These are phyloP conservation scores for Formica aserva DNA, from an alignment of 2,888 invertebrate genomes.

Conservation along the genomic window DNA sequence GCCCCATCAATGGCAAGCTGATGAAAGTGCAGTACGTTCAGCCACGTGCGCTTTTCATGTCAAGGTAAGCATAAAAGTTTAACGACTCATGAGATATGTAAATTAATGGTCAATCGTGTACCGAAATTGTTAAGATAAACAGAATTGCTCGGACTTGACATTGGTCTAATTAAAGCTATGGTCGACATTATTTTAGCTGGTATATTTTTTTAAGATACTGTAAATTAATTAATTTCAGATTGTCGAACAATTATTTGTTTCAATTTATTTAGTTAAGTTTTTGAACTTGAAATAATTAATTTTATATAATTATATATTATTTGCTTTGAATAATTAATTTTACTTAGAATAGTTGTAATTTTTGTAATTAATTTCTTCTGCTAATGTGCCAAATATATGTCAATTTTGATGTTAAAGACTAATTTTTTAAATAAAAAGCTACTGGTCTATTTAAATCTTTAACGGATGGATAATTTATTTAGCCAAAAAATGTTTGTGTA, in stretches of 20 bases:
- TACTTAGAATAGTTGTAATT: background rate
- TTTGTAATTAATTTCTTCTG: background rate
- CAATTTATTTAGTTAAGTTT: background rate
- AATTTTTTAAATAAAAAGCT: background rate
- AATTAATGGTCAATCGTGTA: background rate
- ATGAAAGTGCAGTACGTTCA: constrained; percentile 97
- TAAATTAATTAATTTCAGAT: background rate
- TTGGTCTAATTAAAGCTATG: background rate
- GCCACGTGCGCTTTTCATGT: constrained; percentile 99
- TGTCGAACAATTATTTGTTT: background rate
- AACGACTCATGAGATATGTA: background rate
- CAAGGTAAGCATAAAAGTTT: constrained; percentile 87
- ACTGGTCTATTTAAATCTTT: background rate
- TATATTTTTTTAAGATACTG: background rate
- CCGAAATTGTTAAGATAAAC: background rate
- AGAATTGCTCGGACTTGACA: background rate
- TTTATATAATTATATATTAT: background rate
- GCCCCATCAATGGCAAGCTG: constrained; percentile 99
- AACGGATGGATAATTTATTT: constrained; percentile 22
- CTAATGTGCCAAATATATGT: background rate
- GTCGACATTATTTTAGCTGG: background rate
- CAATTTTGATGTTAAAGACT: background rate
- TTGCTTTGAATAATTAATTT: background rate
- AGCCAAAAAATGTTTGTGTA: constrained; percentile 81
- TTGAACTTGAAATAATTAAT: too few species aligned